A percentile compares a stretch with the other conserved stretches of the same genome.
Conservation (phyloP, 2,888 invertebrate genomes). For the Leptinotarsa peninsularis region DNA sequence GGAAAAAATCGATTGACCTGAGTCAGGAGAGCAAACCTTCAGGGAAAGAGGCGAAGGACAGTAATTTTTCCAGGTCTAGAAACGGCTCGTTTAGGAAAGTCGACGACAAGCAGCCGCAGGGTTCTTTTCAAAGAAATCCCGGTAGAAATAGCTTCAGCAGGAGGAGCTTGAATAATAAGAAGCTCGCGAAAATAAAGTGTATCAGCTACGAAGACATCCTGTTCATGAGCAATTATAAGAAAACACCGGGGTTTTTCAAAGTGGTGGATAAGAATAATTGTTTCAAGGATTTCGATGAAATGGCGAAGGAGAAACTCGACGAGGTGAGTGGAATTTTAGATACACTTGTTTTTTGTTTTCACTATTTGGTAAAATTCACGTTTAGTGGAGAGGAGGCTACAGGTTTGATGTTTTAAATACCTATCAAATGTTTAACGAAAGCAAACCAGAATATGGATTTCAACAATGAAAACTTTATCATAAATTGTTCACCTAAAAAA, state of each 20-base stretch:
- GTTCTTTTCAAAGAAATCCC: conserved; percentile 28
- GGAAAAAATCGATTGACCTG: conserved; percentile 37
- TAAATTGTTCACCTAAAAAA: too few relatives aligned
- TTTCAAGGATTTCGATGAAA: conserved; percentile 54
- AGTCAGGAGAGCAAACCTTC: conserved; percentile 42
- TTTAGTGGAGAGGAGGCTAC: too few relatives aligned
- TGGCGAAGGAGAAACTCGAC: conserved; percentile 27
- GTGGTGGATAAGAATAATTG: conserved; percentile 51
- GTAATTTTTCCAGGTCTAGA: conserved; percentile 24
- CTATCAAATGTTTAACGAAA: too few relatives aligned
- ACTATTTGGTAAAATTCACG: too few relatives aligned
- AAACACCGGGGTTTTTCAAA: conserved; percentile 51
- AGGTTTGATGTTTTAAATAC: too few relatives aligned
- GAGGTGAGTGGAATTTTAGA: conserved; percentile 27
- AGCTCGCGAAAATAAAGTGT: conserved; percentile 50
- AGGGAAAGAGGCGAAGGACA: conserved; percentile 32
- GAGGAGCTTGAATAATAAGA: conserved; percentile 69
- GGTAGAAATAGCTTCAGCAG: conserved; percentile 69
- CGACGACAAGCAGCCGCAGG: conserved; percentile 37
- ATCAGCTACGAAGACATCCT: conserved; percentile 52
- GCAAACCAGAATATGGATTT: too few relatives aligned
- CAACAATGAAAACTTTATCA: too few relatives aligned
- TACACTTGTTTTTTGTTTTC: not conserved
- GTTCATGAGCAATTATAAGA: conserved; percentile 52
- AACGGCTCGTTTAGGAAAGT: conserved; percentile 35